Base-by-base conservation (phyloP, 2,113 vertebrate genomes). In the Elanus axillaris region DNA sequence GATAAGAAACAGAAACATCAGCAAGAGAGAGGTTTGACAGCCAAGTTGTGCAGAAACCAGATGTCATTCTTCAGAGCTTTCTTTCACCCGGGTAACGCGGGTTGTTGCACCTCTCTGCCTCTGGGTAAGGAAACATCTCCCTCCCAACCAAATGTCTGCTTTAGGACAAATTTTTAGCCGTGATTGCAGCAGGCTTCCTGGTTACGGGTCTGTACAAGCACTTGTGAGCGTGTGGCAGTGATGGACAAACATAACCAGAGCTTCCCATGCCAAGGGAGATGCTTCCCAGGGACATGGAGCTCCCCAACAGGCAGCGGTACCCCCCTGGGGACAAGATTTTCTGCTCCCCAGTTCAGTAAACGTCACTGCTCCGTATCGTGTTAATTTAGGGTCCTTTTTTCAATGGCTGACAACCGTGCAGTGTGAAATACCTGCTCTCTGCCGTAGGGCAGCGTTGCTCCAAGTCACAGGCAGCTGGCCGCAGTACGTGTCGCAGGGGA, bases 1-100 rank as follows among this genome's bases (percentile, higher is more conserved):
- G 88, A 93, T 94, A 97, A 95, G 94, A 94, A 96, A 94, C 94
- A 97, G 94, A 93, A 91, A 94, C 80, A 91, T 85, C 83, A 75
- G 79, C 73, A 43, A 60, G 80, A 85, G 63, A 72, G 79, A 58
- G 29, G 27, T 82, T 95, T 97, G 86, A 93, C 94, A 95, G 95
- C 94, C 90, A 94, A 86, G 80, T 36, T 93, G 80, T 79, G 94
- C 74, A 94, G 86, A 87, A 97, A 93, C 21, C 93, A 95, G 94
- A 95, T 95, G 93, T 90, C 64, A 11, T 85, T 88, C 83, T 91
- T 81, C 58, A 12, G 86, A 31, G 43, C 48, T 81, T 80, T 11
- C 79, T 60, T 69, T 92, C 48, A 68, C 92, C 77, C 20, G 1
- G 62, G 81, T 68, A 88, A 72, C 5, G 1, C 0, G n/a, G 77